phyloP scores from a whole-genome alignment of 2,113 vertebrate genomes.

The Sebastes schlegelii region DNA sequence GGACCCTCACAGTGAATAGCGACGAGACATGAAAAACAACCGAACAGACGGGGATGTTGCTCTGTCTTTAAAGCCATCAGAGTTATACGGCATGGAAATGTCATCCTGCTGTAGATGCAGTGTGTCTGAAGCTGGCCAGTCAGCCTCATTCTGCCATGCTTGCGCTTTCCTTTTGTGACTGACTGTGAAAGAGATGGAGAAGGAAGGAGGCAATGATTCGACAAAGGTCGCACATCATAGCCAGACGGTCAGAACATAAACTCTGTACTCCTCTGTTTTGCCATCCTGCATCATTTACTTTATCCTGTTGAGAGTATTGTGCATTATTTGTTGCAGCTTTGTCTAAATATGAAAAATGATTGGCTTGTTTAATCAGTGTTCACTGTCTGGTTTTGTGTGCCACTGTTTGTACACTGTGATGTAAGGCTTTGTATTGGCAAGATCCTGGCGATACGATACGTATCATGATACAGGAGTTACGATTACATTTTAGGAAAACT shows the following conservation, averaged over 20 bases:
- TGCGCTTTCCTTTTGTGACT: constrained; percentile 36
- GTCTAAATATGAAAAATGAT: not conserved
- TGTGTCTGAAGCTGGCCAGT: constrained; percentile 35
- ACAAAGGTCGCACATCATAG: constrained; percentile 43
- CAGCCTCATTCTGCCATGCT: constrained; percentile 65
- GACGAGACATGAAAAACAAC: constrained; percentile 1
- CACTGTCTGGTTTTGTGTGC: not conserved
- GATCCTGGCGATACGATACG: too few relatives aligned
- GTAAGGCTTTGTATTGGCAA: too few relatives aligned
- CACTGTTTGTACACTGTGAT: not conserved
- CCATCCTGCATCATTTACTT: not conserved
- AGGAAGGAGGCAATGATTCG: constrained; percentile 42
- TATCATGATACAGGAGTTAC: too few relatives aligned
- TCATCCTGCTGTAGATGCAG: constrained; percentile 14
- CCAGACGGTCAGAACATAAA: constrained; percentile 12
- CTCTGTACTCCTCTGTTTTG: not conserved
- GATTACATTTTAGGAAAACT: too few relatives aligned
- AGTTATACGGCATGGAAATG: constrained; percentile 23
- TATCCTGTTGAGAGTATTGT: not conserved
- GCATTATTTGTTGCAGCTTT: not conserved
- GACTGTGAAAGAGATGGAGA: constrained; percentile 35
- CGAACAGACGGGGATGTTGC: not conserved
- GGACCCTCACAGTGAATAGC: not conserved
- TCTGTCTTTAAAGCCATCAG: not conserved
- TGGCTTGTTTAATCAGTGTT: not conserved